Percentiles rank a stretch among this genome's conserved stretches.
Evolutionary conservation across 2,113 vertebrate genomes (phyloP).

Genomic region (Lasiurus borealis): DNA sequence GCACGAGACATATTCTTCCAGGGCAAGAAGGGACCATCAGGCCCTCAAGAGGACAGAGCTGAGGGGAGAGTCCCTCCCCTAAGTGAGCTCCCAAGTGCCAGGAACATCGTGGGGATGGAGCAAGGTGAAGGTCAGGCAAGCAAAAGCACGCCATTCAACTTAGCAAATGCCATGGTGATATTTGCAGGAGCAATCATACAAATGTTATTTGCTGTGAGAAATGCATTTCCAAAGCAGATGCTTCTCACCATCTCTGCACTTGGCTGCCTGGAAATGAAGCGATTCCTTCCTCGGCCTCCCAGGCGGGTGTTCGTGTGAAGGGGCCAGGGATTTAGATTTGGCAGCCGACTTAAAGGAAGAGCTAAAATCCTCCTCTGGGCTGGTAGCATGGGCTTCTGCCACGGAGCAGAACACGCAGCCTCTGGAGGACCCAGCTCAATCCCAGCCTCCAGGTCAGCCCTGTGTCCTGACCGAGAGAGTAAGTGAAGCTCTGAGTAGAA

Average conservation of each 20-base stretch:
- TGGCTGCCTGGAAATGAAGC: conserved; percentile 72
- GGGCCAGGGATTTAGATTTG: background rate
- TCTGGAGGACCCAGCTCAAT: background rate
- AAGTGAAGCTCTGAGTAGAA: background rate
- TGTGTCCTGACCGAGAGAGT: background rate
- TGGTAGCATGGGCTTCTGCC: background rate
- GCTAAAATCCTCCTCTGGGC: background rate
- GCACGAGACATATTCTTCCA: background rate
- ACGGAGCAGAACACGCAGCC: background rate
- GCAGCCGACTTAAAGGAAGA: background rate
- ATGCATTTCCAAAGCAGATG: conserved; percentile 82
- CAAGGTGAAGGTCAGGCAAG: conserved; percentile 54
- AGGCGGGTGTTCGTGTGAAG: background rate
- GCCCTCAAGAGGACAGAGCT: background rate
- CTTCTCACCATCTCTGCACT: conserved; percentile 74
- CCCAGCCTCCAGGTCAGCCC: background rate
- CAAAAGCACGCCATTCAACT: conserved; percentile 70
- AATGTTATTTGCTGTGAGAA: conserved; percentile 83
- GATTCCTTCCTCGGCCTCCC: conserved; percentile 69
- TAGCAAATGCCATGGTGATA: conserved; percentile 80
- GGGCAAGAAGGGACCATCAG: background rate
- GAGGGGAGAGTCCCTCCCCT: background rate
- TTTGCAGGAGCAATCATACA: conserved; percentile 79
- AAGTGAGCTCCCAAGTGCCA: background rate
- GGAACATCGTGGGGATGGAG: background rate